These are phyloP conservation scores for Daphoenositta chrysoptera DNA, from an alignment of 2,113 vertebrate genomes.

Conservation along the genomic window DNA sequence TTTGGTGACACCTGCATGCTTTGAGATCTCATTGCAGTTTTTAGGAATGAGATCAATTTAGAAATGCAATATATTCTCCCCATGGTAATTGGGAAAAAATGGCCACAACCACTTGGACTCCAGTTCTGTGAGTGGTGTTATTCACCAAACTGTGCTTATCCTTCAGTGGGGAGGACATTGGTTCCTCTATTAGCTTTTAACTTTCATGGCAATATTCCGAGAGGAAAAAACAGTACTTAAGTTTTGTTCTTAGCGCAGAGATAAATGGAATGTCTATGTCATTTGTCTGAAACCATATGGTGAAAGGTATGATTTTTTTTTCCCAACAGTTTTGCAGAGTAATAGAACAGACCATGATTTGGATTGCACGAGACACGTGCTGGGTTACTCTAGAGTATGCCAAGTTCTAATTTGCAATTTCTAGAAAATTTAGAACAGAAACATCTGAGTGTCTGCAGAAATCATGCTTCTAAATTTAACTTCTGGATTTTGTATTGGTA, in stretches of 20 bases:
- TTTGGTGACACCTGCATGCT: background rate
- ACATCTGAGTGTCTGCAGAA: constrained; percentile 29
- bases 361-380: constrained; percentile 21
- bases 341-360: background rate
- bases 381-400: constrained; percentile 34
- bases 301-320: constrained; percentile 15
- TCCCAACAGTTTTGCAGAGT: constrained; percentile 11
- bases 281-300: constrained; percentile 36
- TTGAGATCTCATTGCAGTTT: background rate
- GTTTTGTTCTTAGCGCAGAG: background rate
- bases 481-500: background rate
- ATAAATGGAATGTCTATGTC: constrained; percentile 4
- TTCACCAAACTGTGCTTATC: background rate
- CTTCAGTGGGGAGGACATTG: background rate
- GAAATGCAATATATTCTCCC: background rate
- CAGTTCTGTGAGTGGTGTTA: background rate
- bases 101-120: background rate
- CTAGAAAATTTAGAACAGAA: constrained; percentile 34
- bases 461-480: constrained; percentile 37
- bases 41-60: background rate
- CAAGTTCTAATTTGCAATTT: constrained; percentile 35
- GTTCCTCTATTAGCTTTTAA: background rate
- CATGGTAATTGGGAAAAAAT: background rate
- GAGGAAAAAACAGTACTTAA: background rate
- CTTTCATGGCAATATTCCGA: background rate